A percentile compares a stretch with the other conserved stretches of the same genome.
These are phyloP conservation scores for Eilema caniola DNA, from an alignment of 2,888 invertebrate species.

Conservation along the genomic window DNA sequence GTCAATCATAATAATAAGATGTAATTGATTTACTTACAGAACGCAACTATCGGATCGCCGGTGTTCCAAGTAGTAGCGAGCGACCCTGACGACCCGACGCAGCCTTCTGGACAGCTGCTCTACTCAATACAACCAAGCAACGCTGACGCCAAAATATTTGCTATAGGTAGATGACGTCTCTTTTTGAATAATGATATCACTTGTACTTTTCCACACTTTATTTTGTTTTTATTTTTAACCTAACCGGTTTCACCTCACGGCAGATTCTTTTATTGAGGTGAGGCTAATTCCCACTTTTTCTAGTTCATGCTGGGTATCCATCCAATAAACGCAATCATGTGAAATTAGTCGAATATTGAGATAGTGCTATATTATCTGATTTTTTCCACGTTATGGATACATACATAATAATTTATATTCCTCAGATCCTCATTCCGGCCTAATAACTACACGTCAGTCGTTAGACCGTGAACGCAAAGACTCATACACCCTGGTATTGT, in stretches of 20 bases:
- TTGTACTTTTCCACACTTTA: too few relatives aligned
- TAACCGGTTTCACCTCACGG: too few relatives aligned
- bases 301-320: background rate
- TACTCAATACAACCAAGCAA: conserved; percentile 91
- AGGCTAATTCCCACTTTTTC: background rate
- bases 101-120: conserved; percentile 91
- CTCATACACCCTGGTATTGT: conserved; percentile 91
- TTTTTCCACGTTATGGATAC: too few relatives aligned
- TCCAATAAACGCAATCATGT: background rate
- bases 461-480: conserved; percentile 92
- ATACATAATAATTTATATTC: conserved; percentile 1
- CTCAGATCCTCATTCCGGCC: conserved; percentile 89
- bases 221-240: too few relatives aligned
- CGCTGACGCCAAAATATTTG: conserved; percentile 88
- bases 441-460: conserved; percentile 89
- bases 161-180: conserved; percentile 85
- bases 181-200: too few relatives aligned
- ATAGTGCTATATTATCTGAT: too few relatives aligned
- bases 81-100: conserved; percentile 92
- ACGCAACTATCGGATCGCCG: conserved; percentile 90
- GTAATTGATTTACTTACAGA: conserved; percentile 83
- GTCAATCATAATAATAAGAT: too few relatives aligned
- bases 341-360: too few relatives aligned
- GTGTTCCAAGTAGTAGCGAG: conserved; percentile 92
- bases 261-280: too few relatives aligned